Percentiles rank a stretch among this genome's conserved stretches.
Conservation (phyloP, 2,797 vertebrate genomes). For the Sebastes elongatus region DNA sequence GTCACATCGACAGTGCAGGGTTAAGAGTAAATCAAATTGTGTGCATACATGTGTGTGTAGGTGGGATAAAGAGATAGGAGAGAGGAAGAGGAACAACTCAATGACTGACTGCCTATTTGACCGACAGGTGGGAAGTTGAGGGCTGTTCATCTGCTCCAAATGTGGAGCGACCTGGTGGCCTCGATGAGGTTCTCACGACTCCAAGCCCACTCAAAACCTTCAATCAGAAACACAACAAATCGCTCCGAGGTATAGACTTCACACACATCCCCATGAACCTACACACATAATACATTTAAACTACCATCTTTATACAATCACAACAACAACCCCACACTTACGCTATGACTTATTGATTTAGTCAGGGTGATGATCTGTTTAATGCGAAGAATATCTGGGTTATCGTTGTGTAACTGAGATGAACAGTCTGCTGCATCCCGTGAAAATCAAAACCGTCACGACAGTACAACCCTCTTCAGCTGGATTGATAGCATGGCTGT, state of each 20-base stretch:
- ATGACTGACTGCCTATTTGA: neutral
- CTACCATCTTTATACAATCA: neutral
- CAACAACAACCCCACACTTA: neutral
- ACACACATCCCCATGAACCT: neutral
- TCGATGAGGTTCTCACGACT: constrained; percentile 15
- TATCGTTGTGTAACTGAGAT: neutral
- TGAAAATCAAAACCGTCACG: neutral
- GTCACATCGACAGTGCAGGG: neutral
- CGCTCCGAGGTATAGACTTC: neutral
- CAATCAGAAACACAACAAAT: neutral
- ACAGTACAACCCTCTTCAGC: neutral
- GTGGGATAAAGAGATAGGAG: neutral
- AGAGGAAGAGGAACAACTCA: neutral
- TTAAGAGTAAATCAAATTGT: neutral
- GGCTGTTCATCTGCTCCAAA: neutral
- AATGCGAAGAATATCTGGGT: neutral
- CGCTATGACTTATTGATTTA: neutral
- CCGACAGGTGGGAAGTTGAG: neutral
- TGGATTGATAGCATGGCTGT: neutral
- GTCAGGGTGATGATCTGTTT: neutral
- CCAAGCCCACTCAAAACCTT: constrained; percentile 16
- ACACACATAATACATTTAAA: neutral
- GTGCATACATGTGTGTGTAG: neutral
- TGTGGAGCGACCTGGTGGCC: neutral
- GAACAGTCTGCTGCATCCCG: neutral